Evolutionary conservation across 2,888 invertebrate genomes (phyloP), one percentile per base, ranked within the genome.

Genomic region (Acrobasis suavella): DNA sequence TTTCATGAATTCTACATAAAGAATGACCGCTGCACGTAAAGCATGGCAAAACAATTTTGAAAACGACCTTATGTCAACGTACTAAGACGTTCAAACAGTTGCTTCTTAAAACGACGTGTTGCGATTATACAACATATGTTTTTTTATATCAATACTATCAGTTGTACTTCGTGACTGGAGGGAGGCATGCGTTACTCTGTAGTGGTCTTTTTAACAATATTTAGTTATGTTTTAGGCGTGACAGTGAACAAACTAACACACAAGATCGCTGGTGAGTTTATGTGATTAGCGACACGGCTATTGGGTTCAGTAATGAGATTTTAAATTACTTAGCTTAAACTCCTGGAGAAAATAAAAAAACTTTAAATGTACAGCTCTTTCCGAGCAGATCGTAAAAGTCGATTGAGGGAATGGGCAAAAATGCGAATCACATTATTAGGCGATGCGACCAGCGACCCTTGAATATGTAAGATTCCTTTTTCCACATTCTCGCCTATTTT

Each of bases 111-210:
- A 46, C 14, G n/a, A 46, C 46, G 55, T 55, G 56, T 17, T 42
- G 32, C 46, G 39, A 56, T 56, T 56, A 55, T 46, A 38, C 7
- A 22, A 52, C 37, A 37, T 16, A 17, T n/a, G 56, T 5, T 56
- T 32, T 56, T 56, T 56, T 56, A 42, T 56, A 42, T 56, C 56
- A 46, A 22, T 42, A 22, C 42, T 56, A 56, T 56, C 56, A 56
- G 56, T 56, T 7, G 5, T 42, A 12, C 12, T 16, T 9, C 2
- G 12, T 14, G 17, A 46, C 58, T 58, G 65, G 62, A 66, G 68
- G 64, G 58, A 72, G 70, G 71, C 49, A 60, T 67, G 62, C 69
- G 67, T 5, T 62, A 60, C 65, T 32, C 14, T 52, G 14, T 52
- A 10, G 17, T 56, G 9, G 42, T 56, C 17, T 14, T 56, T 1